phyloP scores from a whole-genome alignment of 2,797 vertebrate genomes.

The Bradypus variegatus region DNA sequence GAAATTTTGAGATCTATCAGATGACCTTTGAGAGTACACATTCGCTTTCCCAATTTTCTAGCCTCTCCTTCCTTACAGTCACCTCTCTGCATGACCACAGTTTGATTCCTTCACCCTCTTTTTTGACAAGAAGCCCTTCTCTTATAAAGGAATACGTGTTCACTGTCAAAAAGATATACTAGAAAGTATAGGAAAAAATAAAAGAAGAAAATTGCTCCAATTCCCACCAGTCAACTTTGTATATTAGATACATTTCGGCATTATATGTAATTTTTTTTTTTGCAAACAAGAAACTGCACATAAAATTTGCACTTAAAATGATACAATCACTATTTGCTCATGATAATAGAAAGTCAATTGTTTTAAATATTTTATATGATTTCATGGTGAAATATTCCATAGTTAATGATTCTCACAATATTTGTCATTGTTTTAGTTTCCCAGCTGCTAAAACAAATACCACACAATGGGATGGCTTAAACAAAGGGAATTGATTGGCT shows the following conservation, averaged over 20 bases:
- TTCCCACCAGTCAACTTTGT: neutral
- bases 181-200: neutral
- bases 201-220: neutral
- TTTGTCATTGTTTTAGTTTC: neutral
- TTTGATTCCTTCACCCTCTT: neutral
- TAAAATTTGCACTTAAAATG: conserved; percentile 11
- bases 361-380: neutral
- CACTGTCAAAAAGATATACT: neutral
- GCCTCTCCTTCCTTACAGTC: neutral
- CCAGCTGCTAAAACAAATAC: too few species aligned
- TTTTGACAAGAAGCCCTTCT: neutral
- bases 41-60: neutral
- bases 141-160: neutral
- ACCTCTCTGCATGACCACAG: neutral
- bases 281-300: neutral
- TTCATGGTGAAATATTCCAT: neutral
- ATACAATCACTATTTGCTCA: neutral
- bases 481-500: too few species aligned
- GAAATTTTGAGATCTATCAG: neutral
- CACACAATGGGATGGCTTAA: too few species aligned
- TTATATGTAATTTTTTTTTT: neutral
- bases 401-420: neutral
- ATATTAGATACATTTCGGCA: neutral
- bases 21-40: neutral
- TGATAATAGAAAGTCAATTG: neutral